phyloP scores from a whole-genome alignment of 2,797 vertebrate genomes.

The Mormyrops boulengeri region DNA sequence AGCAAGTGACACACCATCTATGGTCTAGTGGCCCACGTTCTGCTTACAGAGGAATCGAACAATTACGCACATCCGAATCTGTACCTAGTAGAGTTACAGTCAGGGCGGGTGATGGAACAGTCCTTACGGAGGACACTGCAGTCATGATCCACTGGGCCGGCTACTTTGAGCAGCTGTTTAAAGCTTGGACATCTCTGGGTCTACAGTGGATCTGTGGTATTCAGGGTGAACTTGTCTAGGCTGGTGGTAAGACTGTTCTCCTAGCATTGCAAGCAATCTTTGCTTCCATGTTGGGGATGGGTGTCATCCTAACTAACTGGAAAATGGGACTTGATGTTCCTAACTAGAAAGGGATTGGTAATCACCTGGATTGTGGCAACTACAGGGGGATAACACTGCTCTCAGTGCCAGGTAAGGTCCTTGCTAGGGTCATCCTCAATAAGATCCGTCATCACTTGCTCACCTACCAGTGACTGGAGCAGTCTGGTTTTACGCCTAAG shows the following conservation, averaged over 20 bases:
- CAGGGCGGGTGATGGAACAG: not conserved
- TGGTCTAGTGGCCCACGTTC: not conserved
- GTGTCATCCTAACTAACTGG: not conserved
- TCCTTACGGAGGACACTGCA: not conserved
- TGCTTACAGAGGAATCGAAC: not conserved
- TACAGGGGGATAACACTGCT: not conserved
- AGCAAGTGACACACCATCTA: not conserved
- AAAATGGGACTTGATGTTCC: not conserved
- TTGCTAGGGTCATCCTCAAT: not conserved
- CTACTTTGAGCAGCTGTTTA: not conserved
- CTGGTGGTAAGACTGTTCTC: not conserved
- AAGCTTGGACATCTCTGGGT: not conserved
- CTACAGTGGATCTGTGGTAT: not conserved
- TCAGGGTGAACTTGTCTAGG: not conserved
- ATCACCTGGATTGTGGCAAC: not conserved
- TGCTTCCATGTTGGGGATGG: not conserved
- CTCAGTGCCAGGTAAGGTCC: not conserved
- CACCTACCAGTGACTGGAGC: not conserved
- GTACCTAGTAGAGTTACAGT: not conserved
- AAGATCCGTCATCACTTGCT: not conserved
- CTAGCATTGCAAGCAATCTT: not conserved
- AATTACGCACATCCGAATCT: not conserved
- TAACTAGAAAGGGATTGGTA: not conserved
- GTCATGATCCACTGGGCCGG: not conserved
- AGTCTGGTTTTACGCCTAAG: not conserved